These are phyloP conservation scores for Hipparchia semele DNA, from an alignment of 2,888 invertebrate species.

Conservation along the genomic window DNA sequence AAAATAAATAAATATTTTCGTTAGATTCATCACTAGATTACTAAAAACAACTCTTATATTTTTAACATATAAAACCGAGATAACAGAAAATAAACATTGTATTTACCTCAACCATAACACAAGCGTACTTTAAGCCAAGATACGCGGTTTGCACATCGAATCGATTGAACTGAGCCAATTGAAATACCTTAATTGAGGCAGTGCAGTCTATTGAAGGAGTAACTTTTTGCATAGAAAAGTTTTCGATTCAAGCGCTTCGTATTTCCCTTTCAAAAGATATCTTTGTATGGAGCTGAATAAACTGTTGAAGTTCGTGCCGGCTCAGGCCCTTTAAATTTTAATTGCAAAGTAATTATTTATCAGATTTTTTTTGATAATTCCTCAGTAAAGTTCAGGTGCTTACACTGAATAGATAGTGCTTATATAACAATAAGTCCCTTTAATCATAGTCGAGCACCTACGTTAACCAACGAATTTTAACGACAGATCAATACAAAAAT, in stretches of 20 bases:
- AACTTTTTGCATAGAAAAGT: conserved; percentile 3
- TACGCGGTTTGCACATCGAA: conserved; percentile 3
- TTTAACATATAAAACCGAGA: not conserved
- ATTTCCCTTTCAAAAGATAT: not conserved
- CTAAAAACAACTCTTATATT: not conserved
- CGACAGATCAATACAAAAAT: too few relatives aligned
- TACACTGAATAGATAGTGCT: too few relatives aligned
- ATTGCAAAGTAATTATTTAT: not conserved
- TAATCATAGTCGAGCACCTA: too few relatives aligned
- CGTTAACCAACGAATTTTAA: too few relatives aligned
- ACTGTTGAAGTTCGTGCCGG: not conserved
- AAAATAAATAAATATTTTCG: not conserved
- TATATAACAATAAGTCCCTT: too few relatives aligned
- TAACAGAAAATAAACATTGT: not conserved
- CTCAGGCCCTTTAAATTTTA: not conserved
- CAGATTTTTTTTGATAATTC: too few relatives aligned
- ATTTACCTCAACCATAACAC: not conserved
- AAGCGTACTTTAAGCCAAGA: not conserved
- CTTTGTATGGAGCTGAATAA: not conserved
- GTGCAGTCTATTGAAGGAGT: not conserved
- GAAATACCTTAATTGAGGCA: conserved; percentile 5
- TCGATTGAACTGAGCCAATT: conserved; percentile 7
- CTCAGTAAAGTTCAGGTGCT: too few relatives aligned
- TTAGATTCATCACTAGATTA: not conserved
- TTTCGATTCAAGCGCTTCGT: not conserved